Percentiles rank a stretch among this genome's conserved stretches.
Evolutionary conservation across 2,888 invertebrate species (phyloP).

Genomic region (Eledone cirrhosa): DNA sequence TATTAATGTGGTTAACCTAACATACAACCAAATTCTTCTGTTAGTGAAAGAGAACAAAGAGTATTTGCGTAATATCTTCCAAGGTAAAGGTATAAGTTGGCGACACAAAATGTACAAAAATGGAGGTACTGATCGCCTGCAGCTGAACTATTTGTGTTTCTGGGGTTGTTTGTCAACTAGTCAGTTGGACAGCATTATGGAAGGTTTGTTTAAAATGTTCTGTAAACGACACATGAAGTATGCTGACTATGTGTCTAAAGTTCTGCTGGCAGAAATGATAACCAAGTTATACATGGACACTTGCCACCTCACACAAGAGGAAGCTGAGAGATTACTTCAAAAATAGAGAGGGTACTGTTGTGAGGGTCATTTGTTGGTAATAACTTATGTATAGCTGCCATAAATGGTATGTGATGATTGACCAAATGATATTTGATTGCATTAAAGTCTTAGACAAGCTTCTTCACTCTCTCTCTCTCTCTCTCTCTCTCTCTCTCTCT

Average conservation of each 20-base stretch:
- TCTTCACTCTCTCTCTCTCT: too few relatives aligned
- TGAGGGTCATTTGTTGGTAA: too few relatives aligned
- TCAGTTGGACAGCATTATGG: conserved; percentile 19
- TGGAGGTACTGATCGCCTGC: neutral
- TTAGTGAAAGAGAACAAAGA: neutral
- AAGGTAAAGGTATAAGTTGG: conserved; percentile 14
- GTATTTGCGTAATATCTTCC: conserved; percentile 18
- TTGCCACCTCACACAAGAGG: conserved; percentile 1
- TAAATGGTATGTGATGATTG: too few relatives aligned
- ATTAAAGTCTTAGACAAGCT: too few relatives aligned
- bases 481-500: too few relatives aligned
- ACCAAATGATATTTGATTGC: too few relatives aligned
- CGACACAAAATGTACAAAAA: conserved; percentile 14
- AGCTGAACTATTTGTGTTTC: neutral
- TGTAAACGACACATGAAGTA: conserved; percentile 22
- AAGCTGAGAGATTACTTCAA: conserved; percentile 4
- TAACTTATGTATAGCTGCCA: too few relatives aligned
- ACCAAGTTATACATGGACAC: conserved; percentile 10
- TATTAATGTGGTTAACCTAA: neutral
- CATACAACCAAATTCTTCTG: neutral
- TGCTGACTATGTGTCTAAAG: conserved; percentile 15
- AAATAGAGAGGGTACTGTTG: too few relatives aligned
- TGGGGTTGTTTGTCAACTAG: neutral
- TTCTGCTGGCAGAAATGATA: conserved; percentile 5
- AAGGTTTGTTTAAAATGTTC: conserved; percentile 20